These are phyloP conservation scores for Heliconius charithonia DNA, from an alignment of 2,888 invertebrate genomes.

Conservation along the genomic window DNA sequence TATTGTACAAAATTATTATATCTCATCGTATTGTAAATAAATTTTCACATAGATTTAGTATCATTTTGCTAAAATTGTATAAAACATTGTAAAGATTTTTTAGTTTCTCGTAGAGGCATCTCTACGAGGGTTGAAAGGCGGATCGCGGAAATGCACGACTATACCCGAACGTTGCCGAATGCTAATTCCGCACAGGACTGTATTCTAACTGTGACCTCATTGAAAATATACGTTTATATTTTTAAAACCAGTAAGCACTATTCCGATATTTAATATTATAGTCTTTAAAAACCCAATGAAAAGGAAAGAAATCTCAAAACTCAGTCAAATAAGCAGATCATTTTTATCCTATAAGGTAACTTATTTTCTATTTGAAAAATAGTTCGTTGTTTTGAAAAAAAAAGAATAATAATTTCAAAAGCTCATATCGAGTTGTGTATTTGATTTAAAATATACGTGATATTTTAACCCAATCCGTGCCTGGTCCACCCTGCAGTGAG, in stretches of 20 bases:
- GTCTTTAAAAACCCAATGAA: neutral
- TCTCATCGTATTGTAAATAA: conserved; percentile 53
- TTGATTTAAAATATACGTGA: neutral
- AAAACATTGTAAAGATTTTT: conserved; percentile 75
- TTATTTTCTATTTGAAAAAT: neutral
- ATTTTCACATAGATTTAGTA: conserved; percentile 61
- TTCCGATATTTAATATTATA: neutral
- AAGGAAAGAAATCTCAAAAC: neutral
- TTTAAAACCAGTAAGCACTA: neutral
- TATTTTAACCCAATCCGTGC: conserved; percentile 53
- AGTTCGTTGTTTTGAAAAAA: neutral
- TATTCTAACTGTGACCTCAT: conserved; percentile 50
- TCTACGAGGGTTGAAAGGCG: conserved; percentile 74
- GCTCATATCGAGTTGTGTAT: neutral
- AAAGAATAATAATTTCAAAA: neutral
- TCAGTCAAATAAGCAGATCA: neutral
- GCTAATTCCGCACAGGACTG: conserved; percentile 70
- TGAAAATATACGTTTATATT: conserved; percentile 5
- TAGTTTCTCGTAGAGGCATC: conserved; percentile 69
- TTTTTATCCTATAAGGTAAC: neutral
- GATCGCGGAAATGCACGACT: conserved; percentile 76
- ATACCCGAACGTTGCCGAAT: conserved; percentile 71
- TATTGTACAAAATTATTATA: conserved; percentile 51
- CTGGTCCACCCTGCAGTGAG: conserved; percentile 75
- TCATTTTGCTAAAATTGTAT: conserved; percentile 58